Evolutionary conservation across 2,113 vertebrate species (phyloP), one percentile per base, ranked within the genome.

Genomic region (Eclectus roratus): DNA sequence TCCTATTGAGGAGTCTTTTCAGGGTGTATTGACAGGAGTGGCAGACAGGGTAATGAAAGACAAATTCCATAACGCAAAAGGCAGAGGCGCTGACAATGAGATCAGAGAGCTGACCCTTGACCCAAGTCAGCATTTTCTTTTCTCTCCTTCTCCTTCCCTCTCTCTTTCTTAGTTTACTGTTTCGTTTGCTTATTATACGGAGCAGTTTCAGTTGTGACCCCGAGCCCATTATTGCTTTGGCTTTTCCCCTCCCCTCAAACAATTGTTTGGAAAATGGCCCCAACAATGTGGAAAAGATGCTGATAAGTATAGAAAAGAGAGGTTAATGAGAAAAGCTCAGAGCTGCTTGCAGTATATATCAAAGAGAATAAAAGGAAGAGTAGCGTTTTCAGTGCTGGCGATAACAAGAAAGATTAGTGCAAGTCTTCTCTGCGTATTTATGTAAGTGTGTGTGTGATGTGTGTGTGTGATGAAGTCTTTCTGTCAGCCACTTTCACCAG

Each of bases 31-130:
- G 97, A 97, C 94, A 97, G 94, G 96, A 98, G 95, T 98, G 95
- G 96, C 97, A 97, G 96, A 97, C 88, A 96, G 96, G 94, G 96
- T 97, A 98, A 98, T 98, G 97, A 98, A 98, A 98, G 97, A 98
- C 96, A 97, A 97, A 97, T 96, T 98, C 97, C 97, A 96, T 96
- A 98, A 97, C 94, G 80, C 97, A 94, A 97, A 98, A 97, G 96
- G 97, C 96, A 83, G 93, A 97, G 95, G 91, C 71, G 27, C 97
- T 96, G 85, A 98, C 98, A 98, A 98, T 98, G 98, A 98, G 98
- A 98, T 98, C 98, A 98, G 97, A 98, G 98, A 91, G 83, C 87
- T 97, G 97, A 98, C 98, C 98, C 98, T 93, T 98, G 98, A 98
- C 98, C 98, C 79, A 96, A 92, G 97, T 97, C 98, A 95, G 96